Evolutionary conservation across 1,140 invertebrate species (phyloP), one percentile per base, ranked within the genome.

Genomic region (Drosophila asahinai): DNA sequence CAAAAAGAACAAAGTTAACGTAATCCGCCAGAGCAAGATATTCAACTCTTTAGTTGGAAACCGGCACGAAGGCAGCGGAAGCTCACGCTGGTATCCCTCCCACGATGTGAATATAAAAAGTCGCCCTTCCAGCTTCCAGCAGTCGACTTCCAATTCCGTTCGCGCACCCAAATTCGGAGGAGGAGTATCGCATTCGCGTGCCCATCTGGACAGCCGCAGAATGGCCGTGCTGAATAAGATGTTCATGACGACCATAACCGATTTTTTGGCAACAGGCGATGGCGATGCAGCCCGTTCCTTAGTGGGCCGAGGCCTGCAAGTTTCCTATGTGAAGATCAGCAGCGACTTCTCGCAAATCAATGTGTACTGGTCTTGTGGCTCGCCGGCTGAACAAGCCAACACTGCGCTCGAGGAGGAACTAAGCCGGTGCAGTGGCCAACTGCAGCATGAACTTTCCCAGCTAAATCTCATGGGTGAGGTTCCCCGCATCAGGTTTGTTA

Each of bases 231-330:
- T 97, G 9, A 97, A 97, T 91, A 96, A 96, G 93, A 68, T 97
- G n/a, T 97, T 97, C 79, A 97, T 97, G 96, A 94, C 95, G 81
- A 93, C 96, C 51, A 95, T 97, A 17, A 96, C 96, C 1, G 96
- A 97, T 80, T 89, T 96, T 11, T 94, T 97, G 94, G 94, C 96
- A 3, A 95, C 95, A 22, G 49, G 47, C 3, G 61, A 57, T 5
- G 96, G 96, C 2, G 94, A 95, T 76, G 93, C 95, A 19, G 93
- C 95, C 6, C 86, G 94, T 27, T 83, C 94, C 40, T 86, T 97
- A 66, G 43, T 95, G n/a, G 95, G 95, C 5, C 93, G 93, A 76
- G 94, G 95, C 9, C 94, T 97, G 67, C 95, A 97, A 93, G 95
- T 97, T 70, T 94, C 83, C 27, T 83, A 95, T 92, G 95, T 97